These are phyloP conservation scores for Capromys pilorides DNA, from an alignment of 2,797 vertebrate species.

Conservation along the genomic window DNA sequence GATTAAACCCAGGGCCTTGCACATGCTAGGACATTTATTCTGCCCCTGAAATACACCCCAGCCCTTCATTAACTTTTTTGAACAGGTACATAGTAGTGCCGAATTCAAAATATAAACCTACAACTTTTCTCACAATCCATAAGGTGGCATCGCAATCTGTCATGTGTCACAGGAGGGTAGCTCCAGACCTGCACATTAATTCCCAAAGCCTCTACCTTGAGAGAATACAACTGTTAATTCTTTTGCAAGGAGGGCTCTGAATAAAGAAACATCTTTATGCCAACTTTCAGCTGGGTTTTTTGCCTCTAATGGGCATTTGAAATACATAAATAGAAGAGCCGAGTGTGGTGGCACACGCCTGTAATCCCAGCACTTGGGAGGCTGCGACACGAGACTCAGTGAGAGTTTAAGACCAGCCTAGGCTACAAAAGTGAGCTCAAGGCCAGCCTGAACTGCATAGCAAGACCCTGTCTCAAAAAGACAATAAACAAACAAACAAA, in stretches of 20 bases:
- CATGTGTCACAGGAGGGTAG: background rate
- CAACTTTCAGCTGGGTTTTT: constrained; percentile 15
- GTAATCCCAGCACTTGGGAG: no score
- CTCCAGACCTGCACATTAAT: background rate
- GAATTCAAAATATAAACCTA: constrained; percentile 15
- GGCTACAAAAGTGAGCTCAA: no score
- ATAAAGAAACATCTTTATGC: constrained; percentile 28
- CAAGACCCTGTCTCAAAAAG: no score
- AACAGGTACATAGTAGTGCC: constrained; percentile 10
- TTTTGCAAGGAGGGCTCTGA: constrained; percentile 23
- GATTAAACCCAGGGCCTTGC: background rate
- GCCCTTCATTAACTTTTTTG: constrained; percentile 30
- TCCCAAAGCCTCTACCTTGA: constrained; percentile 46
- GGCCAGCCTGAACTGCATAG: no score
- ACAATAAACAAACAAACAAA: background rate
- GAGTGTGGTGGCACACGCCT: no score
- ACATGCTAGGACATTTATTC: background rate
- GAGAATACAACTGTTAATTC: constrained; percentile 24
- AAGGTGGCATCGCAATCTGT: background rate
- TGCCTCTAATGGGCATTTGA: background rate
- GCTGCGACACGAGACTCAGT: no score
- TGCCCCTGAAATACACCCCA: background rate
- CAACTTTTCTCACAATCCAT: background rate
- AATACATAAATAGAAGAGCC: no score
- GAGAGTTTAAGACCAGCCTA: no score